Evolutionary conservation across 2,113 vertebrate genomes (phyloP).

Genomic region (Myiopsitta monachus): DNA sequence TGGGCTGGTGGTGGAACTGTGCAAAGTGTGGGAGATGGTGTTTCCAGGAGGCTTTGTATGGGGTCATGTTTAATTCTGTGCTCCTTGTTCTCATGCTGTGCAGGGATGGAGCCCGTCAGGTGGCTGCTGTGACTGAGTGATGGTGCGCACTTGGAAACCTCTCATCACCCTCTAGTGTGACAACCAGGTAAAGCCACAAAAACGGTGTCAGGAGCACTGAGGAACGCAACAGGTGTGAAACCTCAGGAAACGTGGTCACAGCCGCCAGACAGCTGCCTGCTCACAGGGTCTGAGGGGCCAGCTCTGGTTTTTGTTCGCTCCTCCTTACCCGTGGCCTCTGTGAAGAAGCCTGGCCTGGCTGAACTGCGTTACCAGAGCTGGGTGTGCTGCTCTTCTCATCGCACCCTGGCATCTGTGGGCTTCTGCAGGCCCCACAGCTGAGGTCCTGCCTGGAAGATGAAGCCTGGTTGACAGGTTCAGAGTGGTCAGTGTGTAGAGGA

Average conservation of each 20-base stretch:
- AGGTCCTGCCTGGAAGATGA: not conserved
- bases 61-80: not conserved
- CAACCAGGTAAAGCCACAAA: not conserved
- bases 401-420: not conserved
- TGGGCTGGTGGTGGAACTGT: not conserved
- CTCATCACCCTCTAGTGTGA: not conserved
- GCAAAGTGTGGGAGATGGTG: not conserved
- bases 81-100: not conserved
- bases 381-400: accelerated
- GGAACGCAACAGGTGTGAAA: not conserved
- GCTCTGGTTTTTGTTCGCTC: not conserved
- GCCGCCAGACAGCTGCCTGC: not conserved
- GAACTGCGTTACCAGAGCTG: not conserved
- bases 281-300: not conserved
- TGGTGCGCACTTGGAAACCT: not conserved
- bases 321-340: not conserved
- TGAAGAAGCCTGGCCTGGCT: not conserved
- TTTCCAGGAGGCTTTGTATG: not conserved
- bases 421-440: not conserved
- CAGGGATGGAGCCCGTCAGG: not conserved
- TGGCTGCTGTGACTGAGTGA: not conserved
- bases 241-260: not conserved
- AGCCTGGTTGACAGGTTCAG: not conserved
- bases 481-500: not conserved
- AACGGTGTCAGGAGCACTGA: not conserved